These are phyloP conservation scores for Dynastes tityus DNA, from an alignment of 2,888 invertebrate species.

Conservation along the genomic window DNA sequence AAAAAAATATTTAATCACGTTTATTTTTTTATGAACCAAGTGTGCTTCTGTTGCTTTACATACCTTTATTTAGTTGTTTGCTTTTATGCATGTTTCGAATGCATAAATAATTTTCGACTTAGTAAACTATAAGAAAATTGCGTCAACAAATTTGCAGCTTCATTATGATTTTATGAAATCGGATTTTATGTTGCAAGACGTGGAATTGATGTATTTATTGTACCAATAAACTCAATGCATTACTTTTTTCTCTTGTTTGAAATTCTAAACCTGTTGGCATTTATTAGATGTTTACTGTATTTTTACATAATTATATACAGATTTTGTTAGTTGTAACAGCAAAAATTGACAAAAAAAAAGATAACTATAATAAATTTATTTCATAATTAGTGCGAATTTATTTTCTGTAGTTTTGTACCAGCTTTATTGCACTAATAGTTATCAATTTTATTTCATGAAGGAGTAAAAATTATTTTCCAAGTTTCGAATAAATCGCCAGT, in stretches of 20 bases:
- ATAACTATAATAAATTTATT: conserved; percentile 22
- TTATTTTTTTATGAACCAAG: conserved; percentile 14
- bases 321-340: conserved; percentile 25
- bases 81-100: conserved; percentile 14
- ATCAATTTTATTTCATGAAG: too few relatives aligned
- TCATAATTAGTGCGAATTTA: conserved; percentile 14
- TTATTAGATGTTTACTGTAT: conserved; percentile 27
- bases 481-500: too few relatives aligned
- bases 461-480: too few relatives aligned
- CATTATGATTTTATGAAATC: conserved; percentile 6
- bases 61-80: conserved; percentile 20
- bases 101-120: conserved; percentile 26
- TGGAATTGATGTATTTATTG: conserved; percentile 47
- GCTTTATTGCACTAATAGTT: too few relatives aligned
- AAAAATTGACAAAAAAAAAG: background rate
- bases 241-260: conserved; percentile 25
- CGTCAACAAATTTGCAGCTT: conserved; percentile 15
- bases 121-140: conserved; percentile 2
- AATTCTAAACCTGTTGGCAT: conserved; percentile 29
- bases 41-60: conserved; percentile 18
- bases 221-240: conserved; percentile 39
- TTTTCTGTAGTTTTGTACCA: conserved; percentile 7
- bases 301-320: conserved; percentile 20
- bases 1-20: background rate
- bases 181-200: conserved; percentile 31